phyloP scores from a whole-genome alignment of 2,888 invertebrate species.

The Lagria hirta region DNA sequence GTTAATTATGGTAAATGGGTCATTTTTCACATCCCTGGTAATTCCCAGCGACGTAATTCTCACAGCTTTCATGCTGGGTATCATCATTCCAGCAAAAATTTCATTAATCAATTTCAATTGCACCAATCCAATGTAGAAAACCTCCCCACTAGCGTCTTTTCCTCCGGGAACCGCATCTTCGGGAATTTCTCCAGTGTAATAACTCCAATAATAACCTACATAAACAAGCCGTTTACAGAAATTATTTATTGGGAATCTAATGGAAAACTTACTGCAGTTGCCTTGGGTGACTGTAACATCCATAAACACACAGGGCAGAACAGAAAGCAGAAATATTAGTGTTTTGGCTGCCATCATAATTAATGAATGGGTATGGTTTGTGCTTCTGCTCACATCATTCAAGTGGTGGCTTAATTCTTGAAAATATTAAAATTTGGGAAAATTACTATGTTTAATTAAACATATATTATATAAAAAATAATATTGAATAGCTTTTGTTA shows the following conservation, averaged over 20 bases:
- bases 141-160: background rate
- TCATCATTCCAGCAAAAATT: conserved; percentile 11
- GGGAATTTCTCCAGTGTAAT: conserved; percentile 7
- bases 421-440: too few relatives aligned
- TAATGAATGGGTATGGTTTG: conserved; percentile 15
- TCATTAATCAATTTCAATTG: conserved; percentile 15
- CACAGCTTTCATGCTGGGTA: conserved; percentile 1
- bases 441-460: too few relatives aligned
- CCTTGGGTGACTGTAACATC: conserved; percentile 5
- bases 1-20: conserved; percentile 10
- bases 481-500: too few relatives aligned
- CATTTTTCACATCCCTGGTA: conserved; percentile 12
- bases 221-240: conserved; percentile 2
- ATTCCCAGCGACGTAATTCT: conserved; percentile 11
- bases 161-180: conserved; percentile 10
- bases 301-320: conserved; percentile 5
- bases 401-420: too few relatives aligned
- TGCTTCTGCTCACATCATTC: too few relatives aligned
- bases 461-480: too few relatives aligned
- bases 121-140: conserved; percentile 12
- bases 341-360: conserved; percentile 14
- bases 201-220: conserved; percentile 12
- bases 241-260: too few relatives aligned
- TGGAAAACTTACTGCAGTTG: conserved; percentile 18
- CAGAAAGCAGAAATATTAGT: conserved; percentile 8